Evolutionary conservation across 1,140 invertebrate species (phyloP), one percentile per base, ranked within the genome.

Genomic region (Aradophagus sp.): DNA sequence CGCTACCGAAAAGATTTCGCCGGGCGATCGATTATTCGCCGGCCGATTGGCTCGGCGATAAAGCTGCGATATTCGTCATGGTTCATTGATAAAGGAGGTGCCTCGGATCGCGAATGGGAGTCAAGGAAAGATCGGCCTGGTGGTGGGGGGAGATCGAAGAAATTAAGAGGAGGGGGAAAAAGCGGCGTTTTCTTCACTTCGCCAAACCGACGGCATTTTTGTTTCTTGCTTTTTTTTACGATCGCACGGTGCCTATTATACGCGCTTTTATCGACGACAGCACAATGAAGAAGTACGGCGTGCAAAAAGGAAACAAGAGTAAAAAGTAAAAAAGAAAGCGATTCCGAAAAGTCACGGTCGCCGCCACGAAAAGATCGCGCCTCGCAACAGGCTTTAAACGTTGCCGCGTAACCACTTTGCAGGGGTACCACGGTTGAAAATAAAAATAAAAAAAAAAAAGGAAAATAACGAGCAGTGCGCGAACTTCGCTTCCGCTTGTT

Each of bases 61-160:
- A 74, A 67, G 61, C 61, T 36, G 17, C 44, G 66, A 70, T 74
- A 61, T 69, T 66, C 72, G 66, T 70, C 72, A 69, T 61, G 72
- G 55, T 68, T 74, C 61, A 74, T 69, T 62, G 65, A 69, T 70
- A 63, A 59, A 65, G 66, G 63, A 70, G 56, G 66, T 74, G 67
- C 63, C 52, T 13, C 38, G 16, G 47, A 56, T 32, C 31, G 63
- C 61, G 66, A 70, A 74, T 66, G 61, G 19, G 31, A 74, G 72
- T 70, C 72, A 74, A 70, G 72, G 72, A 66, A 66, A 69, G 55
- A 66, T 34, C 17, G 20, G 19, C 8, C 20, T 23, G 4, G 20
- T 5, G 13, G 3, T 3, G 1, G 10, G n/a, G n/a, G n/a, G n/a
- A n/a, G 20, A 4, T 23, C 8, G 8, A 23, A 23, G 8, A 23